These are phyloP conservation scores for Athalia rosae DNA, from an alignment of 2,888 invertebrate genomes.

Conservation along the genomic window DNA sequence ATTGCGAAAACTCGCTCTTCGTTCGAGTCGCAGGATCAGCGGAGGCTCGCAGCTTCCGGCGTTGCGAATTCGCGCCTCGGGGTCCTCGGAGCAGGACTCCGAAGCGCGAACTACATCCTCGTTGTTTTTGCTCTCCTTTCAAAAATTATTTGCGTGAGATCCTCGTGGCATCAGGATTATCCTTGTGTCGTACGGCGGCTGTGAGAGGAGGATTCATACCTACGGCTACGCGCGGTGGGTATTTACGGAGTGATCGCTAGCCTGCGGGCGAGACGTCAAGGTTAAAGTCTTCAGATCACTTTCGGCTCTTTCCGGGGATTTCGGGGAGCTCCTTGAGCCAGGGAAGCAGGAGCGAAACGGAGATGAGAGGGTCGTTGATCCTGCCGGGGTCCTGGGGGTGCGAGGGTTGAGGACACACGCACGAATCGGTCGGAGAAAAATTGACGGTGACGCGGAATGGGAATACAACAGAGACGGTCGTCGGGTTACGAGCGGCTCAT, in stretches of 20 bases:
- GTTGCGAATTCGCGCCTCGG: neutral
- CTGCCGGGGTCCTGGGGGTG: neutral
- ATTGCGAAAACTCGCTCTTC: neutral
- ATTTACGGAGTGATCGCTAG: too few species aligned
- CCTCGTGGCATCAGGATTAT: neutral
- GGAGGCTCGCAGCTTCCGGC: neutral
- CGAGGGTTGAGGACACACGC: neutral
- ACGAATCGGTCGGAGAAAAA: neutral
- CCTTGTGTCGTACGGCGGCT: neutral
- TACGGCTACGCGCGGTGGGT: too few species aligned
- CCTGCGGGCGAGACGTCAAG: neutral
- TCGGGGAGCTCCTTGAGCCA: conserved; percentile 58
- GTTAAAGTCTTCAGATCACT: conserved; percentile 23
- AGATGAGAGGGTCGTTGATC: conserved; percentile 40
- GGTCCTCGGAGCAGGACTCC: neutral
- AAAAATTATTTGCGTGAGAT: conserved; percentile 8
- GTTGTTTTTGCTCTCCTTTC: conserved; percentile 2
- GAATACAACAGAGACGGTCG: neutral
- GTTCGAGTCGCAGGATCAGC: neutral
- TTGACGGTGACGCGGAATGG: neutral
- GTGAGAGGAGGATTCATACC: too few species aligned
- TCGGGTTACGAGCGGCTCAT: conserved; percentile 2
- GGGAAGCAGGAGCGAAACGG: conserved; percentile 58
- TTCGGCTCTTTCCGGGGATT: conserved; percentile 52
- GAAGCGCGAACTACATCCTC: neutral